Conservation (phyloP, 1,140 invertebrate genomes). For the Papilio xuthus region DNA sequence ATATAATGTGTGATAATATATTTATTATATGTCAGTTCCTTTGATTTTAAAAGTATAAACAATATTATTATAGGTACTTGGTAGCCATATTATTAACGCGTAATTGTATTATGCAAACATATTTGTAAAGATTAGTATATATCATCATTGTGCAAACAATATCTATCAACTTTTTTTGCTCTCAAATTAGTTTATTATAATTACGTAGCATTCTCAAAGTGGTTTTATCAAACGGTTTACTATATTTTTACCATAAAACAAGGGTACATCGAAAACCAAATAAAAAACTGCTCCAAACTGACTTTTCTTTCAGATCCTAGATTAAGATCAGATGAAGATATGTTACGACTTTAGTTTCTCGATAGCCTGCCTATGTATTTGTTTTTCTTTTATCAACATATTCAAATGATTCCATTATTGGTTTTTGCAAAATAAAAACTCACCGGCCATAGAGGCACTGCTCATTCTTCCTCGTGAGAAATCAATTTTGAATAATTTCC, state of each 20-base stretch:
- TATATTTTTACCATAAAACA: background rate
- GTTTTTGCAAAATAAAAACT: slow-evolving; percentile 41
- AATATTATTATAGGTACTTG: no score
- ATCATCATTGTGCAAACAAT: slow-evolving; percentile 10
- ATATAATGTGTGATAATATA: no score
- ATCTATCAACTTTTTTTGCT: background rate
- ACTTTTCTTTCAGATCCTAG: background rate
- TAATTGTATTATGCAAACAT: background rate
- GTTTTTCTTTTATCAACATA: background rate
- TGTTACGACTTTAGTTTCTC: background rate
- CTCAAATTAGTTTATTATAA: background rate
- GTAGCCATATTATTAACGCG: background rate
- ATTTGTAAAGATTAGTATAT: background rate
- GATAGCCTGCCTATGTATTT: background rate
- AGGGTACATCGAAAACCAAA: background rate
- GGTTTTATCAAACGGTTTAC: background rate
- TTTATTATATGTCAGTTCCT: no score
- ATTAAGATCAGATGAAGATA: background rate
- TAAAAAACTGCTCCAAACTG: background rate
- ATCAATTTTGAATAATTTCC: slow-evolving; percentile 71
- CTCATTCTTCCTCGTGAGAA: slow-evolving; percentile 75
- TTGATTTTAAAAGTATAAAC: no score
- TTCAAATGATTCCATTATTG: background rate
- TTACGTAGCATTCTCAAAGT: background rate
- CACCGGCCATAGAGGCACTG: slow-evolving; percentile 78